Conservation (phyloP, 2,113 vertebrate genomes). For the Acrocephalus kingi region DNA sequence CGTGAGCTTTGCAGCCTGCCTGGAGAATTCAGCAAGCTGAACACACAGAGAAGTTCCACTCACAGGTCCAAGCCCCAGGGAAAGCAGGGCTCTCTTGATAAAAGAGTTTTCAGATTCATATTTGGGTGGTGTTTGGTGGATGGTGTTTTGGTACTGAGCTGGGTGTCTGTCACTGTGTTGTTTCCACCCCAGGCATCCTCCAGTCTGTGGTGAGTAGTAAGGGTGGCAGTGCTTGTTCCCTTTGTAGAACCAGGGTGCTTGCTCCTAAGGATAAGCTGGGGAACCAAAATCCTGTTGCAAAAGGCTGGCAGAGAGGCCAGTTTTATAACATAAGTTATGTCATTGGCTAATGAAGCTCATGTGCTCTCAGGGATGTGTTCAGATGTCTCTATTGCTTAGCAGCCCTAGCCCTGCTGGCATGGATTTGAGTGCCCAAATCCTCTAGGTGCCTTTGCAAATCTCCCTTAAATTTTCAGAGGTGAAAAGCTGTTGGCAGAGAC, state of each 20-base stretch:
- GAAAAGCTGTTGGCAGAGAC: background rate
- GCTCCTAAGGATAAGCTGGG: background rate
- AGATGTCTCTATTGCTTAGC: background rate
- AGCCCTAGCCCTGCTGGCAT: background rate
- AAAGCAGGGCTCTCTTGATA: no score
- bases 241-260: background rate
- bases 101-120: fast-evolving
- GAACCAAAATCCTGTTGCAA: background rate
- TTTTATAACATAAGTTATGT: background rate
- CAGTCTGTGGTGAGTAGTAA: background rate
- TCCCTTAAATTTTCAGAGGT: background rate
- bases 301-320: background rate
- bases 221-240: background rate
- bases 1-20: background rate
- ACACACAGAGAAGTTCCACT: background rate
- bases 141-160: background rate
- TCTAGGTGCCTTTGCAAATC: background rate
- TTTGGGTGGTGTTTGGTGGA: background rate
- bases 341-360: background rate
- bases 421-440: background rate
- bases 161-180: background rate
- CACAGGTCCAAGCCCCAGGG: fast-evolving
- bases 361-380: background rate
- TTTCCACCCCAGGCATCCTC: background rate
- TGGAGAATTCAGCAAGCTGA: background rate